Base-by-base conservation (phyloP, 2,888 invertebrate species). In the Zeuzera pyrina region DNA sequence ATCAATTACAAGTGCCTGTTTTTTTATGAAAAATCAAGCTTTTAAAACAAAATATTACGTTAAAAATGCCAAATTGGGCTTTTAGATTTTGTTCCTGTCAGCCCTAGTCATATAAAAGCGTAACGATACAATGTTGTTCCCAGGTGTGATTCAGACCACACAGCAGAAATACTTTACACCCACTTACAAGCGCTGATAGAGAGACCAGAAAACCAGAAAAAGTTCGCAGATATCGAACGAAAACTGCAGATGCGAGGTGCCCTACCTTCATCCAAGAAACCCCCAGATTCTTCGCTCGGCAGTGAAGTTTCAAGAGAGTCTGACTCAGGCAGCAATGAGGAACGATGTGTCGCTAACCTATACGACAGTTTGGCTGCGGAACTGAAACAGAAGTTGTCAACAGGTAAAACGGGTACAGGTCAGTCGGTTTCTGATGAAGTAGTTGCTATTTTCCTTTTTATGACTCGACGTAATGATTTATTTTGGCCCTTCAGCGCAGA, bases 301-400 rank as follows among this genome's bases (percentile, higher is more conserved):
- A 91, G 91, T 47, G 92, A 90, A 54, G 89, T 90, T 1, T 89
- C 90, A 23, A 73, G 90, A 50, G 88, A 90, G 47, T 85, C 90
- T 26, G 89, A 91, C 57, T 89, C 89, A 4, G 89, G 91, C 52
- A 87, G 88, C 57, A 87, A 89, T 46, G 87, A 91, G 63, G 90
- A 90, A 54, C 77, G 89, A 69, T 86, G 78, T 22, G 83, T 92
- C 14, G 89, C 93, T 13, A 91, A 90, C 38, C 85, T 95, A 5
- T 97, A 95, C 65, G 95, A 96, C 64, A 95, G 95, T 22, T 84
- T 97, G 43, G 95, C 96, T 1, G 95, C 95, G 0, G 98, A 98
- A 60, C 72, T 98, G 45, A 88, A 95, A 47, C 66, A 79, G 52
- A 81, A 87, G 83, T 56, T 88, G 86, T 58, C 87, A 67, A 67